A percentile compares a stretch with the other conserved stretches of the same genome.
Conservation (phyloP, 2,113 vertebrate genomes). For the Pseudopodoces humilis region DNA sequence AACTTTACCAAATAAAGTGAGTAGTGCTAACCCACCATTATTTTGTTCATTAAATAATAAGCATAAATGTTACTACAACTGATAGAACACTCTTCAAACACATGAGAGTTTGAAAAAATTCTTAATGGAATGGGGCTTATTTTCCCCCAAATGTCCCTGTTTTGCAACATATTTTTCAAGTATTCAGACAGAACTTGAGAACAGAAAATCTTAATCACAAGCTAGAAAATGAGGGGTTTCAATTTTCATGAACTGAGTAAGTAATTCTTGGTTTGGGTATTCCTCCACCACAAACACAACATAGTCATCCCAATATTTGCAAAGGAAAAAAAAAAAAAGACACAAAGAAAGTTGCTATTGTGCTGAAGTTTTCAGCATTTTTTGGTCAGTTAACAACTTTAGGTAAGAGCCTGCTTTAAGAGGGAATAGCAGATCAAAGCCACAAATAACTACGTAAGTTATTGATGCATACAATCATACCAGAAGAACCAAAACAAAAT, state of each 20-base stretch:
- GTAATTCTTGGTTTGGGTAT: neutral
- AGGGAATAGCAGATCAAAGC: neutral
- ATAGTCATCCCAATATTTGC: neutral
- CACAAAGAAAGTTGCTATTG: neutral
- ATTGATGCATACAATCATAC: neutral
- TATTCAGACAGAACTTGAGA: neutral
- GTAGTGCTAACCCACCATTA: neutral
- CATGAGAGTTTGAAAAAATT: neutral
- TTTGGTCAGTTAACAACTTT: neutral
- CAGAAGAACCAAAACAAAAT: neutral
- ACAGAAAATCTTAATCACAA: neutral
- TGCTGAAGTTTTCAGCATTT: neutral
- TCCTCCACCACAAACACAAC: neutral
- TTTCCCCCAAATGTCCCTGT: neutral
- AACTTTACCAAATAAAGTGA: neutral
- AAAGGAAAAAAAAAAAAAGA: neutral
- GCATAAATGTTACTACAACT: neutral
- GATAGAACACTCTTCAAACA: neutral
- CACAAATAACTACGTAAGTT: neutral
- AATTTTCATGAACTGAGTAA: neutral
- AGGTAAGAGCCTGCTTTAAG: neutral
- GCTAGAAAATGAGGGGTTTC: neutral
- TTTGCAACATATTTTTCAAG: neutral
- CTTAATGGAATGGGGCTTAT: neutral
- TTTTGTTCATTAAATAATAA: neutral